These are phyloP conservation scores for Falco biarmicus DNA, from an alignment of 2,797 vertebrate genomes.

Conservation along the genomic window DNA sequence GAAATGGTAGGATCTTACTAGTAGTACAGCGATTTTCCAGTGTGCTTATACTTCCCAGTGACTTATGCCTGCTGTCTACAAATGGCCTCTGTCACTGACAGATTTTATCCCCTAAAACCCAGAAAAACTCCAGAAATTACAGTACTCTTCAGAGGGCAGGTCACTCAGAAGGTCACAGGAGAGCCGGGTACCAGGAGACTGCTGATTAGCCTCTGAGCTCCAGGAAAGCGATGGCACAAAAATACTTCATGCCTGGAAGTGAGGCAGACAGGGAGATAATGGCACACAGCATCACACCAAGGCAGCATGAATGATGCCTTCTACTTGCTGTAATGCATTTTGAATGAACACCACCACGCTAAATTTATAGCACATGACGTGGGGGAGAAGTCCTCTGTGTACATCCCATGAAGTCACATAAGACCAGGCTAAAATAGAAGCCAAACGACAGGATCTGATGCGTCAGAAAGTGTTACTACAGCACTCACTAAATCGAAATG, in stretches of 20 bases:
- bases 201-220: neutral
- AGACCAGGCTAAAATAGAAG: neutral
- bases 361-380: neutral
- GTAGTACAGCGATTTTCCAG: neutral
- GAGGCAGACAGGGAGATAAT: neutral
- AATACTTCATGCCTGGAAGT: neutral
- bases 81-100: neutral
- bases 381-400: neutral
- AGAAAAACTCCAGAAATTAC: neutral
- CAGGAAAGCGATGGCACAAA: neutral
- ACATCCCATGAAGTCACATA: neutral
- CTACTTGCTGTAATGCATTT: neutral
- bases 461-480: neutral
- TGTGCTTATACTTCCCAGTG: neutral
- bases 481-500: neutral
- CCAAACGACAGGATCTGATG: neutral
- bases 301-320: neutral
- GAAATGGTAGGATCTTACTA: neutral
- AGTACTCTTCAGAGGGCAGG: neutral
- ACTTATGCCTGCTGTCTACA: neutral
- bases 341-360: neutral
- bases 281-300: neutral
- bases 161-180: neutral
- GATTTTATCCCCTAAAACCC: neutral
- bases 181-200: neutral